These are phyloP conservation scores for Chelon auratus DNA, from an alignment of 2,797 vertebrate species.

Conservation along the genomic window DNA sequence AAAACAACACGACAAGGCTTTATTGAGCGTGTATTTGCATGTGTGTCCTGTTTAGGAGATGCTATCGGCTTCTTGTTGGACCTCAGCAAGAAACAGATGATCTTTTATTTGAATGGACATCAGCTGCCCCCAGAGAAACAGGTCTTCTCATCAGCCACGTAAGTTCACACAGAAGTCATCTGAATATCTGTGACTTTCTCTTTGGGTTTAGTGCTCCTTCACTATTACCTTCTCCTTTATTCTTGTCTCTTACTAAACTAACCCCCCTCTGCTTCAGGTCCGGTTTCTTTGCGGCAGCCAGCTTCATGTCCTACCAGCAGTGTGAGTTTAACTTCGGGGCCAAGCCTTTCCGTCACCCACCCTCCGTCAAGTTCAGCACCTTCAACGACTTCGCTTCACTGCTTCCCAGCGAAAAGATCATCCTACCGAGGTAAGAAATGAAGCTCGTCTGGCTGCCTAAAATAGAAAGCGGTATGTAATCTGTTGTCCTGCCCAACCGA, in stretches of 20 bases:
- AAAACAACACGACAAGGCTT: neutral
- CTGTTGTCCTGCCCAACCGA: neutral
- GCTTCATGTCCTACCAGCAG: slow-evolving; percentile 99
- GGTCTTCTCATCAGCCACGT: slow-evolving; percentile 98
- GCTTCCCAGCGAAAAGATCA: slow-evolving; percentile 95
- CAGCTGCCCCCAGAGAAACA: slow-evolving; percentile 98
- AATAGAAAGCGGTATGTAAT: neutral
- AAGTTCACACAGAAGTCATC: slow-evolving; percentile 70
- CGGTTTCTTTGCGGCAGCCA: slow-evolving; percentile 98
- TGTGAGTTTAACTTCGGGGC: slow-evolving; percentile 99
- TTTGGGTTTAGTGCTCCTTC: neutral
- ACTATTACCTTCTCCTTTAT: neutral
- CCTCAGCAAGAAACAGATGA: slow-evolving; percentile 98
- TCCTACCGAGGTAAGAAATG: slow-evolving; percentile 92
- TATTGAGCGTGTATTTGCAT: neutral
- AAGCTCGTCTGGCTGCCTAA: neutral
- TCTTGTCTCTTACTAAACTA: neutral
- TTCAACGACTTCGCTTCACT: slow-evolving; percentile 98
- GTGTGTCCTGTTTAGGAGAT: slow-evolving; percentile 86
- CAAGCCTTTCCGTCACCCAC: slow-evolving; percentile 96
- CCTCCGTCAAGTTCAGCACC: slow-evolving; percentile 95
- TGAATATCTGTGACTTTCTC: neutral
- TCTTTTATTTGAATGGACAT: slow-evolving; percentile 98
- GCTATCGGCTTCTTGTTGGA: slow-evolving; percentile 97
- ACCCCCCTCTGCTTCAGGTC: slow-evolving; percentile 83